Evolutionary conservation across 2,888 invertebrate genomes (phyloP), one percentile per base, ranked within the genome.

Genomic region (Arenicola marina): DNA sequence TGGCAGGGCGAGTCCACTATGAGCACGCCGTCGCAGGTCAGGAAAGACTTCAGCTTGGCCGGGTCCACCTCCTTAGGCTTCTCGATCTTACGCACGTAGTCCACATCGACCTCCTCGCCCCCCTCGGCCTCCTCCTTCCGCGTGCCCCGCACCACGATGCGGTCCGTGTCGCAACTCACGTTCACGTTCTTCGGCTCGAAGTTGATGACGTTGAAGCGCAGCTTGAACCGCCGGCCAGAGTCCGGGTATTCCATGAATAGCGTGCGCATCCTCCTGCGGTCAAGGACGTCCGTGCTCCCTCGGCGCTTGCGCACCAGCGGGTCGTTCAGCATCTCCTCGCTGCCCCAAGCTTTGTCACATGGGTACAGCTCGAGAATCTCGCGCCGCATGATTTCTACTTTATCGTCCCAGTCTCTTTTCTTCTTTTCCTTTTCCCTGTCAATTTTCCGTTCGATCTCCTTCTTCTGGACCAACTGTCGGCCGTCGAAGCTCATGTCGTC

Each of bases 361-460:
- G 71, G 71, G 48, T 66, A 58, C n/a, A 71, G 63, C n/a, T 64
- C 46, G 28, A 72, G 63, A 51, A 72, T 69, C 56, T 72, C 72
- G 21, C 72, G 67, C 24, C 63, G 51, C 72, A 71, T 72, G 38
- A 56, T 53, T 48, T 70, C 68, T 21, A 72, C 69, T 28, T 72
- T 59, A 43, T 53, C 57, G 57, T 72, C 69, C 71, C 72, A 72
- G 7, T 70, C 67, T 26, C 54, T 54, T 33, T 62, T 60, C 61
- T 67, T 72, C 44, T 57, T 48, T 21, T 56, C 51, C 46, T 68
- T 56, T 31, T 72, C 72, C 15, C 66, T 68, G 28, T 68, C 65
- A 46, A 68, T 46, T 34, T 60, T 59, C 56, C 67, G 68, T 64
- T 72, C 71, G 65, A 71, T 63, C 2, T 70, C 71, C 38, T 60